Conservation (phyloP, 2,797 vertebrate species). For the Craterocephalus amniculus region DNA sequence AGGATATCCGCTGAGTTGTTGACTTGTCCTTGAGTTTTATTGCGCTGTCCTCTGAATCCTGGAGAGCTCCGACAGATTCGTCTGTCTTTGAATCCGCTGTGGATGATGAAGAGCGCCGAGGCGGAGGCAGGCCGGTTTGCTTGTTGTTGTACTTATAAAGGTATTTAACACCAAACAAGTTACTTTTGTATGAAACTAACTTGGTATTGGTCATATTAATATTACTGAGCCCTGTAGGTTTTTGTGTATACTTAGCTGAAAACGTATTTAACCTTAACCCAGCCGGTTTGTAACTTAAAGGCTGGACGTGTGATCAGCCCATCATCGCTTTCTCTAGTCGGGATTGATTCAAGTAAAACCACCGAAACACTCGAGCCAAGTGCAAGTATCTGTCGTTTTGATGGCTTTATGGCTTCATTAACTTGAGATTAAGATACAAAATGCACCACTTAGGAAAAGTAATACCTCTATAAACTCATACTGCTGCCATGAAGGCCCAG, state of each 20-base stretch:
- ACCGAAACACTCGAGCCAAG: conserved; percentile 28
- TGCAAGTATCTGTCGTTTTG: conserved; percentile 7
- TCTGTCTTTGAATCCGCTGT: conserved; percentile 54
- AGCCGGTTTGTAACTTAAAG: conserved; percentile 31
- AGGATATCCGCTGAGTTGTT: conserved; percentile 50
- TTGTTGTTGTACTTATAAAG: conserved; percentile 70
- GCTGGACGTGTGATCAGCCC: conserved; percentile 43
- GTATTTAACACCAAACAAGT: conserved; percentile 71
- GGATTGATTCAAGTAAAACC: conserved; percentile 45
- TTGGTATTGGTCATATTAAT: conserved; percentile 50
- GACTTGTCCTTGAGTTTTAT: conserved; percentile 60
- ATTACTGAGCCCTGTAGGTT: conserved; percentile 70
- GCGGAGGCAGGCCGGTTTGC: conserved; percentile 50
- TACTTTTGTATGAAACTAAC: conserved; percentile 71
- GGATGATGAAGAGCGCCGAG: conserved; percentile 44
- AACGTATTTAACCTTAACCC: conserved; percentile 58
- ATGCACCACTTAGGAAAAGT: conserved; percentile 11
- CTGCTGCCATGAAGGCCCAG: conserved; percentile 53
- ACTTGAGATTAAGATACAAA: not conserved
- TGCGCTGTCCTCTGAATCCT: conserved; percentile 62
- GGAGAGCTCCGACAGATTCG: conserved; percentile 47
- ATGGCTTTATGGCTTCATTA: conserved; percentile 36
- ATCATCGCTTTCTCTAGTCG: conserved; percentile 40
- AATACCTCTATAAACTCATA: conserved; percentile 3
- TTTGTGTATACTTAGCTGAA: conserved; percentile 66